Evolutionary conservation across 2,797 vertebrate species (phyloP), one percentile per base, ranked within the genome.

Genomic region (Adelosebastes latens): DNA sequence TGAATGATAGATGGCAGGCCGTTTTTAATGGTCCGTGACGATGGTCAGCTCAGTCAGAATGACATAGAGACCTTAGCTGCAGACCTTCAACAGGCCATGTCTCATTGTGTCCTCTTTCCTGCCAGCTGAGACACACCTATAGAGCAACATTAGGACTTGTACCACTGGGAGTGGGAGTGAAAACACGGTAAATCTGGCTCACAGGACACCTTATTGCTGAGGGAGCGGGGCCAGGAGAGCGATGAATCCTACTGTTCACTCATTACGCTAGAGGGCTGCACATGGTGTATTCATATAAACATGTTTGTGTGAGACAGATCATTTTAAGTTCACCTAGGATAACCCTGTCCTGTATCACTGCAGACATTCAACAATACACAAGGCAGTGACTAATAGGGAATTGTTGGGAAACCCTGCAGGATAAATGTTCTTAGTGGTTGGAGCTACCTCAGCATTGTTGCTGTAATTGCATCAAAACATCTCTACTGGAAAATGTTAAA

Each of bases 171-270:
- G 63, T 62, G 74, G 74, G 73, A 76, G 72, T 63, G 53, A 84
- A 81, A 84, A 79, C 82, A 73, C 22, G 2, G 75, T 87, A 81
- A 81, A 88, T 91, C 75, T 76, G 70, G 34, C 72, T 59, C 72
- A 72, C 29, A 60, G 72, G 83, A 83, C 83, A 75, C 27, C 66
- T 83, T 82, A 77, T 46, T 80, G 79, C 75, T 80, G 75, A 60
- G 84, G 64, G 75, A 83, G 39, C 78, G 66, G 65, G 24, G 65
- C 68, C 80, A 68, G 69, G 66, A 82, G 67, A 81, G 61, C 18
- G 1, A 64, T 81, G 46, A 84, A 80, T 75, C 53, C 36, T 49
- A 29, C 74, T 86, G 77, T 65, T 58, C 20, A 46, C 22, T 79
- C 81, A 71, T 72, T 76, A 79, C 42, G 3, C 73, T 46, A 31